phyloP scores from a whole-genome alignment of 2,888 invertebrate species.

The Seira sanloemensis region DNA sequence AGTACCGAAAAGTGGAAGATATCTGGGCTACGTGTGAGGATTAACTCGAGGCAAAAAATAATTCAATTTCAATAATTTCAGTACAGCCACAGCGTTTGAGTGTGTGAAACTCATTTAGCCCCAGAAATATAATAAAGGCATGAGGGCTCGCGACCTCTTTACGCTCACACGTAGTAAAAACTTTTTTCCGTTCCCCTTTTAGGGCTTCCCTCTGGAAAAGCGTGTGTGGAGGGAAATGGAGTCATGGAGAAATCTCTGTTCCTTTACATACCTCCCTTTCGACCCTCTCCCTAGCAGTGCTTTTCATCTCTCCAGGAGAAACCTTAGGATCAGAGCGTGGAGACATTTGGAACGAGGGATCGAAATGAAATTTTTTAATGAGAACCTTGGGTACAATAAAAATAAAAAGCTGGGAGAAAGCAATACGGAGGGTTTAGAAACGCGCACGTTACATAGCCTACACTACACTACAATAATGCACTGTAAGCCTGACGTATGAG shows the following conservation, averaged over 20 bases:
- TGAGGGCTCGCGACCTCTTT: neutral
- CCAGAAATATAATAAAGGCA: neutral
- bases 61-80: constrained; percentile 14
- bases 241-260: neutral
- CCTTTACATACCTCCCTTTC: neutral
- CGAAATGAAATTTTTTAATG: constrained; percentile 66
- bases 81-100: neutral
- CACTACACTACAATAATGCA: too few relatives aligned
- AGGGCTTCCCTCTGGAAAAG: neutral
- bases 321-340: neutral
- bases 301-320: neutral
- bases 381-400: constrained; percentile 65
- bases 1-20: neutral
- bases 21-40: constrained; percentile 10
- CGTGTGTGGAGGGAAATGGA: neutral
- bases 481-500: too few relatives aligned
- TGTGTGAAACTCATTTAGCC: constrained; percentile 30
- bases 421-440: neutral
- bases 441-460: too few relatives aligned
- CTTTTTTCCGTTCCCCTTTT: neutral
- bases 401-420: neutral
- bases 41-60: neutral
- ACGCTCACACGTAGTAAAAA: neutral
- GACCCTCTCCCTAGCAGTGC: neutral
- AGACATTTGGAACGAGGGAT: constrained; percentile 12